Conservation (phyloP, 2,888 invertebrate species). For the Liodrosophila aerea region DNA sequence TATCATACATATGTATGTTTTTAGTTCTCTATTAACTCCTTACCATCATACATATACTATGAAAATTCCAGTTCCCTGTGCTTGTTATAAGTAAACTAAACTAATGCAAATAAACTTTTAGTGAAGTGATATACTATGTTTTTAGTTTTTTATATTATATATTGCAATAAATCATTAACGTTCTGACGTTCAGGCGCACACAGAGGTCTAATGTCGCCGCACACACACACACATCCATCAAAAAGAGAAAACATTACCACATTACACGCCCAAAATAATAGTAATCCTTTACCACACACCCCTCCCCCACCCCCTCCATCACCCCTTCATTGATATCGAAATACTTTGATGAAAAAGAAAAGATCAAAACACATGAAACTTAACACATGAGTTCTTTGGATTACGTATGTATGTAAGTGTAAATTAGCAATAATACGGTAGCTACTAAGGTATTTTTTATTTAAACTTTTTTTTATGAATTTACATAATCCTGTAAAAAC, state of each 20-base stretch:
- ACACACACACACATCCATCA: too few species aligned
- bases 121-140: slow-evolving; percentile 63
- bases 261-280: too few species aligned
- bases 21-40: slow-evolving; percentile 45
- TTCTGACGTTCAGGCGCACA: too few species aligned
- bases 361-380: not conserved
- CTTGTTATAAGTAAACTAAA: slow-evolving; percentile 71
- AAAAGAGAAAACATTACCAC: too few species aligned
- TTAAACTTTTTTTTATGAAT: slow-evolving; percentile 55
- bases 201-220: too few species aligned
- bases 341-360: too few species aligned
- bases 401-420: slow-evolving; percentile 43
- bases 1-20: slow-evolving; percentile 37
- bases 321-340: too few species aligned
- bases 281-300: too few species aligned
- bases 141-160: slow-evolving; percentile 36
- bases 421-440: slow-evolving; percentile 61
- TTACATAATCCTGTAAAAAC: slow-evolving; percentile 73
- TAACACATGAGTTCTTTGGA: slow-evolving; percentile 28
- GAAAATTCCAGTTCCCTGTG: slow-evolving; percentile 67
- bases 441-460: slow-evolving; percentile 62
- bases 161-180: not conserved
- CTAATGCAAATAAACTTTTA: slow-evolving; percentile 69
- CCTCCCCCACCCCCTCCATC: too few species aligned
- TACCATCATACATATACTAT: slow-evolving; percentile 47